These are phyloP conservation scores for Caerostris darwini DNA, from an alignment of 1,140 invertebrate species.

Conservation along the genomic window DNA sequence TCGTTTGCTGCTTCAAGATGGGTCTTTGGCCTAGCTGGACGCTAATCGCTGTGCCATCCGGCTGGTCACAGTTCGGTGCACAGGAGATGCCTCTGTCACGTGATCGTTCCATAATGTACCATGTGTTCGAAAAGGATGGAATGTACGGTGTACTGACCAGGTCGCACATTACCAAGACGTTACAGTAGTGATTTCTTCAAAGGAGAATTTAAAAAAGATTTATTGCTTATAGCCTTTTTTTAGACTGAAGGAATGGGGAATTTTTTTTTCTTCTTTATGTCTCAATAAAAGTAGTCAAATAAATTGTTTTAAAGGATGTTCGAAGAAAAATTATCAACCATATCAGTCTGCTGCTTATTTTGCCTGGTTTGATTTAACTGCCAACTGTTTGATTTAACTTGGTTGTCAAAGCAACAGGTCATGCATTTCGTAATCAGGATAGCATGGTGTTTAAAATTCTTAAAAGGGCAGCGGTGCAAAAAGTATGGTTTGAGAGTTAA, in stretches of 20 bases:
- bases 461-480: no score
- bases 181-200: not conserved
- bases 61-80: slow-evolving; percentile 25
- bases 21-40: slow-evolving; percentile 39
- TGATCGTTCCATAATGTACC: not conserved
- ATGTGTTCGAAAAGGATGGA: not conserved
- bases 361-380: not conserved
- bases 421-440: no score
- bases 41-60: slow-evolving; percentile 32
- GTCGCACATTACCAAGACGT: not conserved
- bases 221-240: not conserved
- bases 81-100: not conserved
- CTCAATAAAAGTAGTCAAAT: not conserved
- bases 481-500: no score
- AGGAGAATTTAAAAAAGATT: not conserved
- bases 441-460: no score
- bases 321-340: not conserved
- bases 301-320: not conserved
- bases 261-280: not conserved
- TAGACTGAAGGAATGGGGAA: no score
- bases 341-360: not conserved
- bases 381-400: not conserved
- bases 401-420: not conserved
- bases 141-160: not conserved
- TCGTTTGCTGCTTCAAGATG: not conserved